Conservation (phyloP, 1,140 invertebrate species). For the Anastatus disparis region DNA sequence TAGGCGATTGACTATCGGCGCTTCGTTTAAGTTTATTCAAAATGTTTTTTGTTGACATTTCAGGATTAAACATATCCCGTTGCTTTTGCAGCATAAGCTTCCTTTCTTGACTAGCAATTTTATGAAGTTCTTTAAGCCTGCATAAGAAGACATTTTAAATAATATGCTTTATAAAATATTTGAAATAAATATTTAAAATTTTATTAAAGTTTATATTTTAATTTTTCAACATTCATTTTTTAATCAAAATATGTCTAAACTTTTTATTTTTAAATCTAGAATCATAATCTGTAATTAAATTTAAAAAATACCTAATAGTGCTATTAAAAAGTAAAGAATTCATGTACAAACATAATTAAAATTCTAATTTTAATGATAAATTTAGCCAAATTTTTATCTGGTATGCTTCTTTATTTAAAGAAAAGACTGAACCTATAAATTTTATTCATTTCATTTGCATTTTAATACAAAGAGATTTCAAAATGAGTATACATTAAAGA, state of each 20-base stretch:
- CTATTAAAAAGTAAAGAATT: too few relatives aligned
- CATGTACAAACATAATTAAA: too few relatives aligned
- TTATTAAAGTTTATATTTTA: neutral
- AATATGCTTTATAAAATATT: neutral
- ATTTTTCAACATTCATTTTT: neutral
- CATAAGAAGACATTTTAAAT: too few relatives aligned
- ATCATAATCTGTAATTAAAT: neutral
- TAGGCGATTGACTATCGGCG: conserved; percentile 62
- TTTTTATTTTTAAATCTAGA: neutral
- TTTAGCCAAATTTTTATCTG: too few relatives aligned
- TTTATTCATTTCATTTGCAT: neutral
- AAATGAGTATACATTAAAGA: neutral
- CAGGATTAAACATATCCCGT: conserved; percentile 65
- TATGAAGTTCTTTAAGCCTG: conserved; percentile 63
- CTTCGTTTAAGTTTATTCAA: conserved; percentile 63
- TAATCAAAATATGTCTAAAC: neutral
- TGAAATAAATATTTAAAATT: neutral
- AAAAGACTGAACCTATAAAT: neutral
- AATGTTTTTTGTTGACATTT: conserved; percentile 66
- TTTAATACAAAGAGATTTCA: conserved; percentile 18
- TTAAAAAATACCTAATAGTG: too few relatives aligned
- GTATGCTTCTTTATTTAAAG: neutral
- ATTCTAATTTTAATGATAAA: too few relatives aligned
- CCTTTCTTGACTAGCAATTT: conserved; percentile 64
- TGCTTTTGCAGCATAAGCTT: conserved; percentile 65